These are phyloP conservation scores for Scaptomyza cyrtandrae DNA, from an alignment of 2,888 invertebrate species.

Conservation along the genomic window DNA sequence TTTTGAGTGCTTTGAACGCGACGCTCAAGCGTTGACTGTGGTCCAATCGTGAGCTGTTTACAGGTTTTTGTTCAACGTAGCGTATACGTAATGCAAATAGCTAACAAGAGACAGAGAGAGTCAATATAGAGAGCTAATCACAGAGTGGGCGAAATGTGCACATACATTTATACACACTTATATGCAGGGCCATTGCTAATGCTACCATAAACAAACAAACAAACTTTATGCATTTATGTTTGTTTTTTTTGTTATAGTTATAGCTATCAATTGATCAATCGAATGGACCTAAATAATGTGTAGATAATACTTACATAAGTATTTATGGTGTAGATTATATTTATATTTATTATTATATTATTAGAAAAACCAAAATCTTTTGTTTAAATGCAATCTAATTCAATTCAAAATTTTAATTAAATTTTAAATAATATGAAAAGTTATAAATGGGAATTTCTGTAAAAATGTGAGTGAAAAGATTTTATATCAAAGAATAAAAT, in stretches of 20 bases:
- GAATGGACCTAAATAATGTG: neutral
- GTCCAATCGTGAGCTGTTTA: conserved; percentile 1
- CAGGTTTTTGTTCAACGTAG: conserved; percentile 45
- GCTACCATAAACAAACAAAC: conserved; percentile 53
- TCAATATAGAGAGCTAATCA: conserved; percentile 1
- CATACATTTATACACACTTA: neutral
- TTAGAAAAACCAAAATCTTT: too few relatives aligned
- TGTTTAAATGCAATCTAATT: too few relatives aligned
- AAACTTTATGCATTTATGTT: conserved; percentile 40
- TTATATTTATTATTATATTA: too few relatives aligned
- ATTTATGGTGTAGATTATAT: too few relatives aligned
- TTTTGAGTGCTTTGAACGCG: conserved; percentile 13
- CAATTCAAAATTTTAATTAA: too few relatives aligned
- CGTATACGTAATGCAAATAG: conserved; percentile 59
- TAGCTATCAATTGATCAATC: conserved; percentile 22
- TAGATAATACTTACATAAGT: too few relatives aligned
- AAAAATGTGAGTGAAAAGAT: too few relatives aligned
- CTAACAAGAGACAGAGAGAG: neutral
- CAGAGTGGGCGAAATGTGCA: neutral
- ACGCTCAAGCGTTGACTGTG: conserved; percentile 46
- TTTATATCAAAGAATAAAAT: too few relatives aligned
- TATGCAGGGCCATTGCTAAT: conserved; percentile 24
- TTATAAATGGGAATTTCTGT: too few relatives aligned
- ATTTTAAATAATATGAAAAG: too few relatives aligned
- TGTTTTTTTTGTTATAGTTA: conserved; percentile 30